Conservation (phyloP, 2,797 vertebrate genomes). For the Graptemys geographica region DNA sequence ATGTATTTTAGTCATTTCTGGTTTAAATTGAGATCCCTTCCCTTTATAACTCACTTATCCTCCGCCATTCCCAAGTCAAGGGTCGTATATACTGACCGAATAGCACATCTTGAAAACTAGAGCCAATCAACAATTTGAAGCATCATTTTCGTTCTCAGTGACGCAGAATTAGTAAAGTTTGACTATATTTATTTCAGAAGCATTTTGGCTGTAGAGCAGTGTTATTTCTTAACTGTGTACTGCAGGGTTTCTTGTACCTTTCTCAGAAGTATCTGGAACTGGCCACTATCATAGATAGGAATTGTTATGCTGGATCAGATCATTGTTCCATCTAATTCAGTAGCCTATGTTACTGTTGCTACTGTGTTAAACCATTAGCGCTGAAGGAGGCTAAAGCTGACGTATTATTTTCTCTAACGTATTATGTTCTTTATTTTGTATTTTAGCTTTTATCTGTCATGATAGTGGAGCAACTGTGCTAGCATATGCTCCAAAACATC, state of each 20-base stretch:
- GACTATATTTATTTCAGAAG: too few species aligned
- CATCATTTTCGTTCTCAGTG: too few species aligned
- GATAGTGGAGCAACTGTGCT: slow-evolving; percentile 96
- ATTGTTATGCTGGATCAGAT: neutral
- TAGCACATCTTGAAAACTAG: too few species aligned
- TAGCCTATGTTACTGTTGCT: neutral
- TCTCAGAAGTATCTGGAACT: neutral
- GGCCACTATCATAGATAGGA: neutral
- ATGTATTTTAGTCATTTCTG: too few species aligned
- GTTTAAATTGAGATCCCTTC: too few species aligned
- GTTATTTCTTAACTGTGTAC: neutral
- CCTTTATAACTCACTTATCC: too few species aligned
- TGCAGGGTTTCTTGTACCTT: neutral
- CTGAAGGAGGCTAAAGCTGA: neutral
- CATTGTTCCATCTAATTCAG: neutral
- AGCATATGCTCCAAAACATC: slow-evolving; percentile 92
- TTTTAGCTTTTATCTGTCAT: slow-evolving; percentile 93
- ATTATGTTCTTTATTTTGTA: slow-evolving; percentile 40
- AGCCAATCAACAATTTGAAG: too few species aligned
- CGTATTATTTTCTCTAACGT: neutral
- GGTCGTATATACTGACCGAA: too few species aligned
- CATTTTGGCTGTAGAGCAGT: too few species aligned
- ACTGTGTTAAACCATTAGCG: neutral
- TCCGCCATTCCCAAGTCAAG: too few species aligned
- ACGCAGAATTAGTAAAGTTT: too few species aligned